Conservation (phyloP, 2,113 vertebrate species). For the Cairina moschata region DNA sequence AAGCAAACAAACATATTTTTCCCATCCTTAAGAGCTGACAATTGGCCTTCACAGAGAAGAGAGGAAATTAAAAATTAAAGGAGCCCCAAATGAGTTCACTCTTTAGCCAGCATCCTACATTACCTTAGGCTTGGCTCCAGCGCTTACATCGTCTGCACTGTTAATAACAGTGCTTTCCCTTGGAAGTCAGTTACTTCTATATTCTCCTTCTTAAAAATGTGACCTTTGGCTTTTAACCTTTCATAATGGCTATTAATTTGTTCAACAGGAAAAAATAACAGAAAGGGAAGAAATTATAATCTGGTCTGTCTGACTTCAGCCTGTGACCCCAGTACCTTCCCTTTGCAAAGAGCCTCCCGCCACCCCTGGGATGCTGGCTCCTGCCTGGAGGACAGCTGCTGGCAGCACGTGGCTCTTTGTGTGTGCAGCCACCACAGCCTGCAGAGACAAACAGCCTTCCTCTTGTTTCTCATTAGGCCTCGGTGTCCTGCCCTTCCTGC, state of each 20-base stretch:
- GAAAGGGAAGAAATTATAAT: not conserved
- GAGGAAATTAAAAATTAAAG: not conserved
- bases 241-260: not conserved
- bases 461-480: not conserved
- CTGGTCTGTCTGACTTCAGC: not conserved
- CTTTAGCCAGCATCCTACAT: not conserved
- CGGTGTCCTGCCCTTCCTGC: not conserved
- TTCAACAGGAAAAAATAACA: not conserved
- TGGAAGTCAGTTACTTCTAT: not conserved
- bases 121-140: constrained; percentile 15
- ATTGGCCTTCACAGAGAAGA: not conserved
- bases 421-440: not conserved
- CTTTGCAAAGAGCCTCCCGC: not conserved
- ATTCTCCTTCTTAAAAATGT: not conserved
- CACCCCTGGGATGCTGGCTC: not conserved
- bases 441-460: not conserved
- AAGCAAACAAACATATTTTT: not conserved
- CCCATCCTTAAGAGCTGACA: not conserved
- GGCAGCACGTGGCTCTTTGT: not conserved
- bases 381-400: not conserved
- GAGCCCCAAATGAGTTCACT: not conserved
- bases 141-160: not conserved
- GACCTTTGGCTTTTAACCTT: not conserved
- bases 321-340: not conserved
- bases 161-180: not conserved